phyloP scores from a whole-genome alignment of 2,113 vertebrate species.

The Chaenocephalus aceratus region DNA sequence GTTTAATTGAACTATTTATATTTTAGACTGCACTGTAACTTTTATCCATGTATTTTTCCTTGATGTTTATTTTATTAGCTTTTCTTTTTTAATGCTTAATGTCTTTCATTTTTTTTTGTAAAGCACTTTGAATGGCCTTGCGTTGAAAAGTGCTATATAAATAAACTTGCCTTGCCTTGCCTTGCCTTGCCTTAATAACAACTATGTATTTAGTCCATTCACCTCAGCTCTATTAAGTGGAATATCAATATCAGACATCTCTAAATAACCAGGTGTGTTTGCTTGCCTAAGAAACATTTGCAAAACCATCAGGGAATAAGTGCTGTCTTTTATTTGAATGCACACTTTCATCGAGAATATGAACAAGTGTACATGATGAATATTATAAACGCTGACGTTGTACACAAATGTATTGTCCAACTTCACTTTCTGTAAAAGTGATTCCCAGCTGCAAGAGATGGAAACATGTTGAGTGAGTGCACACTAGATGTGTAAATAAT shows the following conservation, averaged over 20 bases:
- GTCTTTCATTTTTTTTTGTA: no score
- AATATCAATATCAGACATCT: neutral
- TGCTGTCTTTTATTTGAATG: slow-evolving; percentile 11
- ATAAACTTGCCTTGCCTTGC: no score
- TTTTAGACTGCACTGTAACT: no score
- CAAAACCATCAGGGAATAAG: neutral
- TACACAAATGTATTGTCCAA: slow-evolving; percentile 8
- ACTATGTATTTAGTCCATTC: no score
- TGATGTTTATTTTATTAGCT: no score
- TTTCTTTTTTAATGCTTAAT: no score
- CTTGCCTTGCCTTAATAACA: no score
- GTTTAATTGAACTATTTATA: no score
- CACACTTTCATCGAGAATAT: slow-evolving; percentile 1
- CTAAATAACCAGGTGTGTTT: neutral
- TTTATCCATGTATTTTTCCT: no score
- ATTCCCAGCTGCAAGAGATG: neutral
- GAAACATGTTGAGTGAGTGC: slow-evolving; percentile 5
- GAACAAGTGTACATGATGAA: slow-evolving; percentile 27
- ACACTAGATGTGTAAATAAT: neutral
- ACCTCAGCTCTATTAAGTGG: no score
- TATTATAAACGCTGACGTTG: slow-evolving; percentile 18
- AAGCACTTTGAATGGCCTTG: no score
- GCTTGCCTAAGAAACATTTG: neutral
- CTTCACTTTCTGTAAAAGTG: neutral
- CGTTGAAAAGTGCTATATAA: no score